Conservation (phyloP, 2,888 invertebrate genomes). For the Coenonympha glycerion region DNA sequence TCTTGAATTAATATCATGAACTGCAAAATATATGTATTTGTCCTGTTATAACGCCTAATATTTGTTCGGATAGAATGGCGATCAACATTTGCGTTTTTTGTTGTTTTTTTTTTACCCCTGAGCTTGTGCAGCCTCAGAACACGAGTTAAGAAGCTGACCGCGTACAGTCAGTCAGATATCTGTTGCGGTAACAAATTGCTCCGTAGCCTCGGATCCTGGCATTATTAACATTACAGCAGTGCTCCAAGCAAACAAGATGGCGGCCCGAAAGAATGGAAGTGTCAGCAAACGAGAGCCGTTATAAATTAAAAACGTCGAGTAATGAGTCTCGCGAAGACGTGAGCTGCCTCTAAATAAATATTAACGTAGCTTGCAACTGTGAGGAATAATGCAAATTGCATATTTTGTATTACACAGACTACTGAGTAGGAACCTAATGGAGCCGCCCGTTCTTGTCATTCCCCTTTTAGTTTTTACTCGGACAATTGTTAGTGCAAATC, state of each 20-base stretch:
- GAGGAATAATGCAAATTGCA: constrained; percentile 10
- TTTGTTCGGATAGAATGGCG: too few relatives aligned
- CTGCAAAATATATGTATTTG: too few relatives aligned
- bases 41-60: too few relatives aligned
- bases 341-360: constrained; percentile 20
- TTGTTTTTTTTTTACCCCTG: too few relatives aligned
- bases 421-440: background rate
- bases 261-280: constrained; percentile 12
- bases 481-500: too few relatives aligned
- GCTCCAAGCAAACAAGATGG: constrained; percentile 2
- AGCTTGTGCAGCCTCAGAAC: too few relatives aligned
- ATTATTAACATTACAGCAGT: constrained; percentile 4
- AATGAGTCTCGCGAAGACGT: constrained; percentile 22
- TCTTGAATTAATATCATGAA: too few relatives aligned
- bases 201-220: background rate
- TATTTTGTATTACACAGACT: background rate
- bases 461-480: background rate
- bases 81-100: too few relatives aligned
- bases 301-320: constrained; percentile 19
- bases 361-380: constrained; percentile 4
- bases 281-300: constrained; percentile 14
- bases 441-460: background rate
- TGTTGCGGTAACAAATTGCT: background rate
- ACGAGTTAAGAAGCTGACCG: too few relatives aligned
- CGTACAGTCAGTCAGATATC: too few relatives aligned